Conservation (phyloP, 2,888 invertebrate species). For the Neuroscelio doddi region DNA sequence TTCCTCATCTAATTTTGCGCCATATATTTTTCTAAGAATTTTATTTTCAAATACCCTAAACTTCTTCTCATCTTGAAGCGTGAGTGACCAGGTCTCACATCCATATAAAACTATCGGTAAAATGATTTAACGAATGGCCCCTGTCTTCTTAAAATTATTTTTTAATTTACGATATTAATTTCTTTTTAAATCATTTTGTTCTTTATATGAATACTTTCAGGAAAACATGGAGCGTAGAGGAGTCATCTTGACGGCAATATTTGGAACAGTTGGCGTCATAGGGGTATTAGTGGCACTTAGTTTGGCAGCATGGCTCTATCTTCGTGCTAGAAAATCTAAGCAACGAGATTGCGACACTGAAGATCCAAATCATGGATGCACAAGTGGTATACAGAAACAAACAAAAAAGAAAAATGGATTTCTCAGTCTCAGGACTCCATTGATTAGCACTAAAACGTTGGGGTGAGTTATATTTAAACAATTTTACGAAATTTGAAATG, state of each 20-base stretch:
- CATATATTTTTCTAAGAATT: no score
- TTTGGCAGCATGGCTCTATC: slow-evolving; percentile 75
- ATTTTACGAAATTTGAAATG: no score
- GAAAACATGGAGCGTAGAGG: slow-evolving; percentile 81
- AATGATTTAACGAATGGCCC: no score
- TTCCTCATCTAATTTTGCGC: no score
- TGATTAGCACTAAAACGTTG: slow-evolving; percentile 82
- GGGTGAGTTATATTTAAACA: slow-evolving; percentile 78
- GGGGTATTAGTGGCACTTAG: slow-evolving; percentile 73
- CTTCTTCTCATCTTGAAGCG: no score
- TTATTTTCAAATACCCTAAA: no score
- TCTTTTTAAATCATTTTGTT: no score
- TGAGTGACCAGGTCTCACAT: no score
- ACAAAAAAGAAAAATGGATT: slow-evolving; percentile 78
- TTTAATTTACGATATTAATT: not conserved
- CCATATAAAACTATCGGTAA: no score
- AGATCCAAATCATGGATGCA: slow-evolving; percentile 75
- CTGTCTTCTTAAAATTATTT: no score
- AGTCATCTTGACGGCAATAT: slow-evolving; percentile 78
- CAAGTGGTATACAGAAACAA: slow-evolving; percentile 55
- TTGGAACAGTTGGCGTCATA: slow-evolving; percentile 77
- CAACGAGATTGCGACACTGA: slow-evolving; percentile 75
- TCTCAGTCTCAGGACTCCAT: slow-evolving; percentile 81
- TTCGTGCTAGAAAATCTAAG: slow-evolving; percentile 76
- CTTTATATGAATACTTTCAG: slow-evolving; percentile 72